phyloP scores from a whole-genome alignment of 2,113 vertebrate genomes.

The Coreoperca whiteheadi region DNA sequence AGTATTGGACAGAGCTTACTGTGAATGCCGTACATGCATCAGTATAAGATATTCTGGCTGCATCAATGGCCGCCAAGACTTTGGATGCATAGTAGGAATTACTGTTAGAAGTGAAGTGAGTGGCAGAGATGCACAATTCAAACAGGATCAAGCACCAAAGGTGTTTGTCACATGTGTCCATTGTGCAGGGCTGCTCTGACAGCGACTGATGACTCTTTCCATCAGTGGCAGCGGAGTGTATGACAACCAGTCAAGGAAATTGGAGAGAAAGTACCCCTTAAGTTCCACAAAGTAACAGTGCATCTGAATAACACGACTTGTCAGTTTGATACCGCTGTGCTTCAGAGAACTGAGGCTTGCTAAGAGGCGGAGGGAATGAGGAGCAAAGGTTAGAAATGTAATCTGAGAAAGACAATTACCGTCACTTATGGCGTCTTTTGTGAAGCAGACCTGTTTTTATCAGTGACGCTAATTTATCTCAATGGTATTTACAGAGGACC shows the following conservation, averaged over 20 bases:
- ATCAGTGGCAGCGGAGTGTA: conserved; percentile 46
- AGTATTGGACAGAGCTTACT: conserved; percentile 15
- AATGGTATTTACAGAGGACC: conserved; percentile 75
- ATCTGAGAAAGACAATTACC: conserved; percentile 88
- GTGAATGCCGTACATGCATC: conserved; percentile 2
- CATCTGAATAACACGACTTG: conserved; percentile 58
- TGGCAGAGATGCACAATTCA: conserved; percentile 47
- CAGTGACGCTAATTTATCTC: conserved; percentile 81
- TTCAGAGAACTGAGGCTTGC: conserved; percentile 18
- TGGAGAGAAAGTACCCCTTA: conserved; percentile 46
- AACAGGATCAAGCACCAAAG: conserved; percentile 49
- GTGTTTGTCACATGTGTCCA: conserved; percentile 65
- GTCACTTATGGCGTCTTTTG: conserved; percentile 79
- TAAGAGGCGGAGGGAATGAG: conserved; percentile 36
- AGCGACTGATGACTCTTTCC: conserved; percentile 63
- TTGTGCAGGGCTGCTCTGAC: conserved; percentile 45
- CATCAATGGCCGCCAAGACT: conserved; percentile 13
- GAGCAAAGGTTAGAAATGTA: conserved; percentile 84
- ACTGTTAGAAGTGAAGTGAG: conserved; percentile 26
- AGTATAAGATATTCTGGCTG: conserved; percentile 7
- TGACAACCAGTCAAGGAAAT: conserved; percentile 61
- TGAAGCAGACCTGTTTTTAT: conserved; percentile 74
- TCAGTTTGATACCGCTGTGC: conserved; percentile 39
- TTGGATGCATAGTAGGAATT: conserved; percentile 11
- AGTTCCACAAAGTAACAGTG: conserved; percentile 52